A percentile compares a stretch with the other conserved stretches of the same genome.
Conservation (phyloP, 1,140 invertebrate genomes). For the Trypoxylus dichotomus region DNA sequence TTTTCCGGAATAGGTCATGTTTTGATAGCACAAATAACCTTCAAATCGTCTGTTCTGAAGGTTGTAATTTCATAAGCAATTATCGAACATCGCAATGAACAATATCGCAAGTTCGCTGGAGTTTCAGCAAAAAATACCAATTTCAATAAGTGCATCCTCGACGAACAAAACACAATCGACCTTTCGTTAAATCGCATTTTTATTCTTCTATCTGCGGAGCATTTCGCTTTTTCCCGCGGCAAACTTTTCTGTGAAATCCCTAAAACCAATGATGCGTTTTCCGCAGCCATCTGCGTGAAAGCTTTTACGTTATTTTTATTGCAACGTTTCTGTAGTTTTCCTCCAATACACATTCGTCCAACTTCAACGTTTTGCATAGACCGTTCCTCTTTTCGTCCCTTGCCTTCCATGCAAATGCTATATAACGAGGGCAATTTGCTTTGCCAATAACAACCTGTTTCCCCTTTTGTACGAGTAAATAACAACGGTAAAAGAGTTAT, state of each 20-base stretch:
- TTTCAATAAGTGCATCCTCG: too few relatives aligned
- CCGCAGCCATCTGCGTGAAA: conserved; percentile 17
- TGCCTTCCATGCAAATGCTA: background rate
- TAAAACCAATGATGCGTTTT: background rate
- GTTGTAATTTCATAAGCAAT: too few relatives aligned
- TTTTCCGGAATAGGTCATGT: too few relatives aligned
- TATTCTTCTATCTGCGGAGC: too few relatives aligned
- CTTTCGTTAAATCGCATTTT: too few relatives aligned
- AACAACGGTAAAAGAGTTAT: background rate
- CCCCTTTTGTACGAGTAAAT: background rate
- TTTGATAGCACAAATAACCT: too few relatives aligned
- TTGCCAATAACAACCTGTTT: conserved; percentile 13
- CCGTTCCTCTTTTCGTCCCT: background rate
- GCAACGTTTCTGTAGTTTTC: background rate
- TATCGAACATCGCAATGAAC: too few relatives aligned
- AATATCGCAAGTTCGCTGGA: too few relatives aligned
- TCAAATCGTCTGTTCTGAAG: too few relatives aligned
- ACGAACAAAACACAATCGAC: too few relatives aligned
- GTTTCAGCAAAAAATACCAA: too few relatives aligned
- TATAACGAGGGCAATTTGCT: background rate
- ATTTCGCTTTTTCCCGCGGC: too few relatives aligned
- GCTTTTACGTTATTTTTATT: conserved; percentile 8
- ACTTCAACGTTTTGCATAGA: background rate
- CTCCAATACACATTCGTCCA: background rate
- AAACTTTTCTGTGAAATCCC: background rate